phyloP scores from a whole-genome alignment of 92 coral and sea anemone species.

The Umimayanthus chanpuru region DNA sequence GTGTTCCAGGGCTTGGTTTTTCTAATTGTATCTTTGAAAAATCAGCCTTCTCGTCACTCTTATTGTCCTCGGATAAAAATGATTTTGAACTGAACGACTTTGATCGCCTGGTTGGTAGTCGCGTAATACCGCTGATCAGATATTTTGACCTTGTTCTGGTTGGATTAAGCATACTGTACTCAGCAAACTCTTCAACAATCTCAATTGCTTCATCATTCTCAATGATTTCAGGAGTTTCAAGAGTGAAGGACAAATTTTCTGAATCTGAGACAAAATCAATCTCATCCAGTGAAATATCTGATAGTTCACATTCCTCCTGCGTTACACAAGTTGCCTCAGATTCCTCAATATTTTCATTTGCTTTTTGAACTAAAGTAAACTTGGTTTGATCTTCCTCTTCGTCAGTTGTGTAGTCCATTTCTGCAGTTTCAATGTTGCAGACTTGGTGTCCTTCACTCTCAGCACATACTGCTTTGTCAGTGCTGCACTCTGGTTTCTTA shows the following conservation, averaged over 20 bases:
- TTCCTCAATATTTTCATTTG: constrained; percentile 20
- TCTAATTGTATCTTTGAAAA: constrained; percentile 21
- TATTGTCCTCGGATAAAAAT: constrained; percentile 1
- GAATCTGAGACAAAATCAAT: constrained; percentile 36
- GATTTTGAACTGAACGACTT: constrained; percentile 28
- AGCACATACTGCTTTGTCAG: constrained; percentile 25
- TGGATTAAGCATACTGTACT: constrained; percentile 31
- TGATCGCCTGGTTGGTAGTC: constrained; percentile 31
- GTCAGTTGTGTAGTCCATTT: constrained; percentile 14
- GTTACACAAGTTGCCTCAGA: constrained; percentile 28
- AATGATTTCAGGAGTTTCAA: constrained; percentile 44
- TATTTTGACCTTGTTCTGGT: constrained; percentile 40
- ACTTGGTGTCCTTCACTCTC: not conserved
- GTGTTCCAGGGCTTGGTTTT: constrained; percentile 4
- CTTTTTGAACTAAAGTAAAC: constrained; percentile 27
- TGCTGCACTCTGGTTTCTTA: constrained; percentile 11
- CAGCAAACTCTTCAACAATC: constrained; percentile 38
- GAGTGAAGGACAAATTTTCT: constrained; percentile 28
- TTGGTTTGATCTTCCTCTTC: constrained; percentile 33
- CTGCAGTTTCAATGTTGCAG: not conserved
- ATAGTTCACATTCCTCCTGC: constrained; percentile 22
- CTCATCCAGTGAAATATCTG: constrained; percentile 20
- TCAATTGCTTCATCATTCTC: constrained; percentile 32
- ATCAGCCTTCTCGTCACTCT: not conserved
- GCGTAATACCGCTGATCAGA: constrained; percentile 28